Evolutionary conservation across 2,888 invertebrate genomes (phyloP).

Genomic region (Lycophotia porphyrea): DNA sequence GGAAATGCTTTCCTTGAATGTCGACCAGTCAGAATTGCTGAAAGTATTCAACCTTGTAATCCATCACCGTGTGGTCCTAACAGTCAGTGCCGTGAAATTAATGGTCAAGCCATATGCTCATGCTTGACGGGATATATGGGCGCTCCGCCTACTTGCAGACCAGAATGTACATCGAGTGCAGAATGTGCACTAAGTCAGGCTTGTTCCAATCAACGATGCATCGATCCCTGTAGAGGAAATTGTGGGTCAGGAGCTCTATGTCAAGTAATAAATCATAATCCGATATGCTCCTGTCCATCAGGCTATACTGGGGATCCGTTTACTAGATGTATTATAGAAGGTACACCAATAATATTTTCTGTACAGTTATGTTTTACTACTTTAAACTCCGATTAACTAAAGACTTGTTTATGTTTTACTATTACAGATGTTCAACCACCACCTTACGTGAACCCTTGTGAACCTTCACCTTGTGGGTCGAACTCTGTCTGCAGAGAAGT

Average conservation of each 20-base stretch:
- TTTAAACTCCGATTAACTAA: conserved; percentile 19
- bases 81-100: conserved; percentile 92
- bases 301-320: conserved; percentile 94
- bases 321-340: conserved; percentile 91
- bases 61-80: conserved; percentile 94
- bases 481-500: conserved; percentile 91
- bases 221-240: conserved; percentile 93
- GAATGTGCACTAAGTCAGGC: conserved; percentile 92
- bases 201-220: conserved; percentile 93
- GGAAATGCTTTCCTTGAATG: conserved; percentile 94
- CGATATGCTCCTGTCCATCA: conserved; percentile 92
- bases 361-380: conserved; percentile 2
- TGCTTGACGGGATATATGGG: conserved; percentile 92
- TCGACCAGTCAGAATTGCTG: conserved; percentile 80
- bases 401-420: conserved; percentile 35
- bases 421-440: conserved; percentile 79
- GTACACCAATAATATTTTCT: conserved; percentile 73
- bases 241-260: conserved; percentile 93
- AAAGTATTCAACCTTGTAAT: conserved; percentile 91
- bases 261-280: conserved; percentile 93
- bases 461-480: conserved; percentile 94
- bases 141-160: conserved; percentile 93
- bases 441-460: conserved; percentile 90
- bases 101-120: conserved; percentile 93
- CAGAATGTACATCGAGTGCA: conserved; percentile 92